Evolutionary conservation across 2,113 vertebrate species (phyloP).

Genomic region (Diadophis punctatus): DNA sequence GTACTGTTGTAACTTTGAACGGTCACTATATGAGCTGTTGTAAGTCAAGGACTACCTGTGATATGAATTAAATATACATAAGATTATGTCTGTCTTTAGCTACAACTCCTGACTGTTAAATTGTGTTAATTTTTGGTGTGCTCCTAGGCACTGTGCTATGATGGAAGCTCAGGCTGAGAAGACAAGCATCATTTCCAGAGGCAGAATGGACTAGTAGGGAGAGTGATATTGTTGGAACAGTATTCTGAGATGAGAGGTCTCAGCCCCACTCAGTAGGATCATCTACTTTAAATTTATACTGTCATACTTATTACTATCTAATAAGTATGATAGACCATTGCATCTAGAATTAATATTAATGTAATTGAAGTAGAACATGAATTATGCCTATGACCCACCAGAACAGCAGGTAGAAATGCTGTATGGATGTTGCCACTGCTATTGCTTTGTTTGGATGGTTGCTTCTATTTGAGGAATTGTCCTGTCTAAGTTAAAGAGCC

Average conservation of each 20-base stretch:
- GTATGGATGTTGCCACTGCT: neutral
- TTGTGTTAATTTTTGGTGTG: slow-evolving; percentile 22
- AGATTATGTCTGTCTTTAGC: slow-evolving; percentile 14
- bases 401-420: neutral
- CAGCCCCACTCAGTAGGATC: neutral
- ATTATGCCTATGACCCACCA: neutral
- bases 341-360: neutral
- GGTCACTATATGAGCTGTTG: neutral
- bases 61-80: slow-evolving; percentile 35
- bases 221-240: neutral
- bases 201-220: neutral
- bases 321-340: neutral
- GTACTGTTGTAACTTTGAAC: neutral
- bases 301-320: too few relatives aligned
- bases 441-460: neutral
- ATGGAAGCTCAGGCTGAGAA: neutral
- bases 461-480: neutral
- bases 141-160: neutral
- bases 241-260: neutral
- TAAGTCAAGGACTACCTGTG: neutral
- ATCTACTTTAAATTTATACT: neutral
- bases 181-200: neutral
- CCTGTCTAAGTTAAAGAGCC: neutral
- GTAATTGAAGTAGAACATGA: neutral
- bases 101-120: slow-evolving; percentile 16